A percentile compares a stretch with the other conserved stretches of the same genome.
Conservation (phyloP, 2,113 vertebrate species). For the Prolemur simus region DNA sequence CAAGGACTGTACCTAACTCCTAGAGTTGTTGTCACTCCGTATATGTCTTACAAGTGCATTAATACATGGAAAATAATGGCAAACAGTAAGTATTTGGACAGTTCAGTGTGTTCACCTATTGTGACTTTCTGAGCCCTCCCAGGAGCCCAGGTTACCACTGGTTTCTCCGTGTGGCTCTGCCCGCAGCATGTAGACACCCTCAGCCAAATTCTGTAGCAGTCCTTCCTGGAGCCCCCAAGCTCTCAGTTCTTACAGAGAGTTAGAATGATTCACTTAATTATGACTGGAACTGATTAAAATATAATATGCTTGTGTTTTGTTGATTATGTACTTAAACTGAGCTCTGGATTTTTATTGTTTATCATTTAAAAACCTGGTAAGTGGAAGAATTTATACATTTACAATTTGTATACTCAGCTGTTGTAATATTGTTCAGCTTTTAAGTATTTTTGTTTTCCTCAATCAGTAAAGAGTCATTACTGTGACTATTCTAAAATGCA, state of each 20-base stretch:
- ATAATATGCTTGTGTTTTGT: neutral
- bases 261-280: neutral
- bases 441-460: neutral
- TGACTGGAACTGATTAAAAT: neutral
- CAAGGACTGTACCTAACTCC: neutral
- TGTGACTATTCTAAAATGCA: neutral
- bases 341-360: neutral
- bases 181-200: fast-evolving
- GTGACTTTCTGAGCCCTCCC: neutral
- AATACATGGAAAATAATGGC: neutral
- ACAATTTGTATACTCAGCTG: neutral
- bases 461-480: neutral
- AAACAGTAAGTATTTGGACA: neutral
- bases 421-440: neutral
- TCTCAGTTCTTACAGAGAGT: neutral
- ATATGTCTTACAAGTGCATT: neutral
- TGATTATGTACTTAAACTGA: neutral
- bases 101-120: neutral
- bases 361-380: neutral
- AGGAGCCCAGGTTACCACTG: neutral
- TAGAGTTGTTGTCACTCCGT: neutral
- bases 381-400: neutral
- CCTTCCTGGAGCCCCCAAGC: neutral
- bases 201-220: fast-evolving
- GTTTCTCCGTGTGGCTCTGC: neutral